A percentile compares a stretch with the other conserved stretches of the same genome.
phyloP scores from a whole-genome alignment of 2,888 invertebrate genomes.

The Synanthedon tipuliformis region DNA sequence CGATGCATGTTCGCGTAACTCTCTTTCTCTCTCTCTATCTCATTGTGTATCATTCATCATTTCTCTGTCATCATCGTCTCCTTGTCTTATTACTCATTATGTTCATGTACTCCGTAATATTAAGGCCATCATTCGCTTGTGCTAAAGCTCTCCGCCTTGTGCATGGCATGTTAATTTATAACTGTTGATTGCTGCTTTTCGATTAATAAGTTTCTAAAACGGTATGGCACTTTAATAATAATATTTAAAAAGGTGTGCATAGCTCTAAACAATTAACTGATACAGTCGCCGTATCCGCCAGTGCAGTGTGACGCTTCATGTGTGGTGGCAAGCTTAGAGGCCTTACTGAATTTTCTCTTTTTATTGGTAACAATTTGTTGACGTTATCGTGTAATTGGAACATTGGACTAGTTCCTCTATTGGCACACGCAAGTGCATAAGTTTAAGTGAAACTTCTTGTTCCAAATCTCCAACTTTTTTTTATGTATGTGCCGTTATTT shows the following conservation, averaged over 20 bases:
- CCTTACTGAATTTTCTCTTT: slow-evolving; percentile 66
- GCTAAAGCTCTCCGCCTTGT: slow-evolving; percentile 40
- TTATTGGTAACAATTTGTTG: slow-evolving; percentile 44
- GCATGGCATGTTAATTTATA: slow-evolving; percentile 45
- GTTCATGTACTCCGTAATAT: not conserved
- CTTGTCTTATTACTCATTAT: not conserved
- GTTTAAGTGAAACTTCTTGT: slow-evolving; percentile 70
- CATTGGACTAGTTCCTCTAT: slow-evolving; percentile 61
- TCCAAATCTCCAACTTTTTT: slow-evolving; percentile 67
- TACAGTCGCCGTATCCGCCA: slow-evolving; percentile 54
- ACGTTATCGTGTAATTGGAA: slow-evolving; percentile 53
- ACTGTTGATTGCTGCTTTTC: slow-evolving; percentile 40
- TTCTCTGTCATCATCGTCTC: not conserved
- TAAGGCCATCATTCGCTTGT: slow-evolving; percentile 9
- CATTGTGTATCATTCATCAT: not conserved
- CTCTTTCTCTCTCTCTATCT: not conserved
- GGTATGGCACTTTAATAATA: slow-evolving; percentile 67
- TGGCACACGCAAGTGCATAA: slow-evolving; percentile 70
- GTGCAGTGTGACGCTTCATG: slow-evolving; percentile 63
- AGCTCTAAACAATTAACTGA: slow-evolving; percentile 37
- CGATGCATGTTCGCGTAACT: slow-evolving; percentile 20
- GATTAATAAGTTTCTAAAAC: slow-evolving; percentile 50
- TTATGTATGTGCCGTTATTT: slow-evolving; percentile 60
- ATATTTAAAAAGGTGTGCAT: slow-evolving; percentile 34
- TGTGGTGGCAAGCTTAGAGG: slow-evolving; percentile 59